A percentile compares a stretch with the other conserved stretches of the same genome.
Conservation (phyloP, 2,797 vertebrate species). For the Nannoperca australis region DNA sequence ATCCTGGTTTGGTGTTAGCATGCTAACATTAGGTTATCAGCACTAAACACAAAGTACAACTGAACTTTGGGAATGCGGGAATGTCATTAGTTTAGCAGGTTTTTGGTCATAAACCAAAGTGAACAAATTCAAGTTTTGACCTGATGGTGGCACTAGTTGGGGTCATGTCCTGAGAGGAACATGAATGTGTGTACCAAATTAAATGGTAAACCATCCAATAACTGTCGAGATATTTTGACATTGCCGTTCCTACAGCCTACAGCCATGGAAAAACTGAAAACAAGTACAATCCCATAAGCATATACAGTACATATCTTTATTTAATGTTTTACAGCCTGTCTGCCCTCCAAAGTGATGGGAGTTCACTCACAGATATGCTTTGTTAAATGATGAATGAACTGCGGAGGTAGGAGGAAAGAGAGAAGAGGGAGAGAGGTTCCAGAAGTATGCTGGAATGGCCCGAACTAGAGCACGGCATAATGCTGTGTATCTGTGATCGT, state of each 20-base stretch:
- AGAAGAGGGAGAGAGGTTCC: not conserved
- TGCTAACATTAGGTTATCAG: not conserved
- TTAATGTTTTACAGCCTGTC: conserved; percentile 23
- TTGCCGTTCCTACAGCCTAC: not conserved
- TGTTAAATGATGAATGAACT: conserved; percentile 71
- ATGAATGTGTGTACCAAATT: not conserved
- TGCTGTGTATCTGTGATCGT: conserved; percentile 22
- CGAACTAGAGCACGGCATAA: conserved; percentile 24
- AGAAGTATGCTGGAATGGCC: conserved; percentile 22
- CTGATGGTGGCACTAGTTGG: not conserved
- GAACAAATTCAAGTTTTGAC: not conserved
- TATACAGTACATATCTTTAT: not conserved
- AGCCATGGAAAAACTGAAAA: conserved; percentile 1
- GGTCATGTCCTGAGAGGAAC: not conserved
- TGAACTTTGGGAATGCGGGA: too few species aligned
- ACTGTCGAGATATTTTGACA: not conserved
- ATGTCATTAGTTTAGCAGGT: not conserved
- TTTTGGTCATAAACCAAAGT: not conserved
- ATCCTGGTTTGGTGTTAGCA: not conserved
- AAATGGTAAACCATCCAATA: not conserved
- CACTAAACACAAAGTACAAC: not conserved
- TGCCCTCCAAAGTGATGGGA: conserved; percentile 14
- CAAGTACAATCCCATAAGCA: not conserved
- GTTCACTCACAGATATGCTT: conserved; percentile 29
- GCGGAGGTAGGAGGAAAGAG: conserved; percentile 17